Evolutionary conservation across 2,888 invertebrate genomes (phyloP).

Genomic region (Pedicia rivosa): DNA sequence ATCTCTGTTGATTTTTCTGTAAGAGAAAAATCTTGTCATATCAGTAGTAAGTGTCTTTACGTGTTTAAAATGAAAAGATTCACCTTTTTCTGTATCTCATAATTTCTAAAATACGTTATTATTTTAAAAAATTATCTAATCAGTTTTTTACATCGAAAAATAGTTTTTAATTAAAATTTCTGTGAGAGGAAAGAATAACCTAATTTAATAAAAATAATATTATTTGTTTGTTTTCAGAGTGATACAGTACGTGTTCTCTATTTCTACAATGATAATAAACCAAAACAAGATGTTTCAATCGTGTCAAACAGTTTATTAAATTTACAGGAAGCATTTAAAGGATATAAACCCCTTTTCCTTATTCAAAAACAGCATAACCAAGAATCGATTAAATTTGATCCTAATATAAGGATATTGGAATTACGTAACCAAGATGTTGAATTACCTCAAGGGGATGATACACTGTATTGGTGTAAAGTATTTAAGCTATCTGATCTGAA

Average conservation of each 20-base stretch:
- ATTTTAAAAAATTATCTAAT: too few relatives aligned
- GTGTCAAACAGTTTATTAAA: conserved; percentile 28
- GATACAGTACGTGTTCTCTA: conserved; percentile 41
- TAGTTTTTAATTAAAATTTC: too few relatives aligned
- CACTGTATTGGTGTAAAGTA: conserved; percentile 41
- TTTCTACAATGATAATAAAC: conserved; percentile 40
- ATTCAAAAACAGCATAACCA: conserved; percentile 6
- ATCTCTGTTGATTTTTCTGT: too few relatives aligned
- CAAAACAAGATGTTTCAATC: conserved; percentile 32
- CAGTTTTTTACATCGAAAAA: too few relatives aligned
- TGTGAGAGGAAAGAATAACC: too few relatives aligned
- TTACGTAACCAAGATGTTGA: conserved; percentile 16
- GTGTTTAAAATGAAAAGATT: too few relatives aligned
- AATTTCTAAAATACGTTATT: too few relatives aligned
- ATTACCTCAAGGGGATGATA: conserved; percentile 36
- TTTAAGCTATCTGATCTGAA: conserved; percentile 28
- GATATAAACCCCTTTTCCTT: conserved; percentile 8
- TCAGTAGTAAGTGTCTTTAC: too few relatives aligned
- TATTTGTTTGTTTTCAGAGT: too few relatives aligned
- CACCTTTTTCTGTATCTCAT: too few relatives aligned
- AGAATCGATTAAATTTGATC: conserved; percentile 3
- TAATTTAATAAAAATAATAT: too few relatives aligned
- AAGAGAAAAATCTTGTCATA: too few relatives aligned
- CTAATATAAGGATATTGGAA: conserved; percentile 6
- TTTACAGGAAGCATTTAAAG: conserved; percentile 10